Conservation (phyloP, 2,888 invertebrate genomes). For the Anorthoa munda region DNA sequence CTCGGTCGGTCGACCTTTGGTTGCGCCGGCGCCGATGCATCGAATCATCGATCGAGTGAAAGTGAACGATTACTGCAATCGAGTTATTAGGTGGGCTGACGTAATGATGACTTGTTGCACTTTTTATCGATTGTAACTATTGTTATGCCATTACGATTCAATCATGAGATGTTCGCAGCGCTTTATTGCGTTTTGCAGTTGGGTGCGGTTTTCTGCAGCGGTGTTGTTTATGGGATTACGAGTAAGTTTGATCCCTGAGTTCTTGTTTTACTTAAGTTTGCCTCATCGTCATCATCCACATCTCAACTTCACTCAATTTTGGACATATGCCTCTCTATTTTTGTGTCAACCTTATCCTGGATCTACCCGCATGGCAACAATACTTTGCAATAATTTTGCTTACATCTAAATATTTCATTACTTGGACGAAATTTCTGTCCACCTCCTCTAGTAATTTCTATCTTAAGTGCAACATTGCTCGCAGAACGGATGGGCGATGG, state of each 20-base stretch:
- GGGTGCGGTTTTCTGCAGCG: neutral
- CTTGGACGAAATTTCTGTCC: too few relatives aligned
- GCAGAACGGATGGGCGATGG: too few relatives aligned
- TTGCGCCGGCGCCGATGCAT: constrained; percentile 77
- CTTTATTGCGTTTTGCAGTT: constrained; percentile 37
- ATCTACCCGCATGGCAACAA: too few relatives aligned
- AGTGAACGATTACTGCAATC: constrained; percentile 86
- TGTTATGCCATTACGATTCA: constrained; percentile 74
- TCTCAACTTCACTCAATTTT: too few relatives aligned
- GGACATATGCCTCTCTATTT: too few relatives aligned
- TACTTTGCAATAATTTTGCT: too few relatives aligned
- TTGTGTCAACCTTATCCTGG: too few relatives aligned
- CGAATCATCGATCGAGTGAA: constrained; percentile 84
- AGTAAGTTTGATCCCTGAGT: neutral
- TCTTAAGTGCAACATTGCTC: too few relatives aligned
- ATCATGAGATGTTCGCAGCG: constrained; percentile 68
- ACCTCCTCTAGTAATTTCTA: too few relatives aligned
- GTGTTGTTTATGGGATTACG: neutral
- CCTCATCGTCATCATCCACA: neutral
- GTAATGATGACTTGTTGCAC: constrained; percentile 83
- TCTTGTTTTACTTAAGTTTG: neutral
- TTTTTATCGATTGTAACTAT: constrained; percentile 80
- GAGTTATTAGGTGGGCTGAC: constrained; percentile 85
- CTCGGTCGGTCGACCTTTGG: constrained; percentile 76
- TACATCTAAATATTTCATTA: too few relatives aligned